A percentile compares a stretch with the other conserved stretches of the same genome.
Conservation (phyloP, 2,797 vertebrate species). For the Apodemus agrarius region DNA sequence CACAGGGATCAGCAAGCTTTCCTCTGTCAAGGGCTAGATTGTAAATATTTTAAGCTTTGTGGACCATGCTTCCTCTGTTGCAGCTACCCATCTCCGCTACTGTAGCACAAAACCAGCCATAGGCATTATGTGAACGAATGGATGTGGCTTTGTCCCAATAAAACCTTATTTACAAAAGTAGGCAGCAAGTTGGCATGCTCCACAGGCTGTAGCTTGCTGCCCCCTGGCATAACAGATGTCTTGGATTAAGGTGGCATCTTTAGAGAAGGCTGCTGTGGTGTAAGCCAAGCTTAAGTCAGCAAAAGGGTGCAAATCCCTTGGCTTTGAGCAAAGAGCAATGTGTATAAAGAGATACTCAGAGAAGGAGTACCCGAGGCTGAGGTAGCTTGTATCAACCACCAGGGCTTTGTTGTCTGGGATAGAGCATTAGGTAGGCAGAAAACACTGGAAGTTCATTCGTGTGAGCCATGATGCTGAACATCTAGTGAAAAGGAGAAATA, state of each 20-base stretch:
- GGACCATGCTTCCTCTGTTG: neutral
- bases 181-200: slow-evolving; percentile 14
- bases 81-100: neutral
- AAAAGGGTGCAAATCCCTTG: neutral
- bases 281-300: neutral
- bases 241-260: neutral
- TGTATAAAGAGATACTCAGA: neutral
- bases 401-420: neutral
- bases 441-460: neutral
- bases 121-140: neutral
- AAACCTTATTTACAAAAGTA: slow-evolving; percentile 51
- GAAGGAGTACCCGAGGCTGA: neutral
- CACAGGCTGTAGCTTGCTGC: slow-evolving; percentile 6
- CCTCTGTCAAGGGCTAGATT: neutral
- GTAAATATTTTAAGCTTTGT: slow-evolving; percentile 59
- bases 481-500: neutral
- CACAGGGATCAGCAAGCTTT: slow-evolving; percentile 10
- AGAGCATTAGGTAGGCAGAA: neutral
- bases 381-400: neutral
- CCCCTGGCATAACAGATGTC: neutral
- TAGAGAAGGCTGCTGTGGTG: slow-evolving; percentile 22
- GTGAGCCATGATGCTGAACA: neutral
- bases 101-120: neutral
- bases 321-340: neutral
- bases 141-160: slow-evolving; percentile 24